phyloP scores from a whole-genome alignment of 2,113 vertebrate genomes.

The Irena cyanogastra region DNA sequence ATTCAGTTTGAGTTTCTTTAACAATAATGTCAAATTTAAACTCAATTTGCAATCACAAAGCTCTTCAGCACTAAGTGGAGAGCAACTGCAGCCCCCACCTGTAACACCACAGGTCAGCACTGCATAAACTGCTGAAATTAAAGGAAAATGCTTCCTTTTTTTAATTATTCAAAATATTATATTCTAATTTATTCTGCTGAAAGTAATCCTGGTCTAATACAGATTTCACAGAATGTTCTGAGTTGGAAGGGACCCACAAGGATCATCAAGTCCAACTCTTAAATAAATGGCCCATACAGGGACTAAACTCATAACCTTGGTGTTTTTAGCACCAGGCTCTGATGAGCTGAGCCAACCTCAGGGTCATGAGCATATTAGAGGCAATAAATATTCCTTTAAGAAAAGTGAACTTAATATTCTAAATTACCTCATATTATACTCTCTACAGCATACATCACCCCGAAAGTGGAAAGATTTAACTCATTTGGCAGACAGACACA shows the following conservation, averaged over 20 bases:
- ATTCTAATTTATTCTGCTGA: not conserved
- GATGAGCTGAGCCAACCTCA: not conserved
- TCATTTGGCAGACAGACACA: not conserved
- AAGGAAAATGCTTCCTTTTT: not conserved
- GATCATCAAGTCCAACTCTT: not conserved
- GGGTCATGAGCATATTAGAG: not conserved
- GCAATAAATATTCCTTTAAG: not conserved
- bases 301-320: not conserved
- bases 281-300: not conserved
- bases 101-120: not conserved
- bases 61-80: not conserved
- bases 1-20: not conserved
- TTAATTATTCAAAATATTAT: not conserved
- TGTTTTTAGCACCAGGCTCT: not conserved
- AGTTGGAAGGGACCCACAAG: not conserved
- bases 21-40: not conserved
- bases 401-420: not conserved
- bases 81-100: not conserved
- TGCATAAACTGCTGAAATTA: not conserved
- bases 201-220: not conserved
- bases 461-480: not conserved
- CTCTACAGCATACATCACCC: not conserved
- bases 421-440: not conserved
- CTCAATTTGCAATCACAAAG: not conserved
- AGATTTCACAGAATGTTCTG: not conserved